Percentiles rank a stretch among this genome's conserved stretches.
phyloP scores from a whole-genome alignment of 2,797 vertebrate species.

The Malacoraja senta region DNA sequence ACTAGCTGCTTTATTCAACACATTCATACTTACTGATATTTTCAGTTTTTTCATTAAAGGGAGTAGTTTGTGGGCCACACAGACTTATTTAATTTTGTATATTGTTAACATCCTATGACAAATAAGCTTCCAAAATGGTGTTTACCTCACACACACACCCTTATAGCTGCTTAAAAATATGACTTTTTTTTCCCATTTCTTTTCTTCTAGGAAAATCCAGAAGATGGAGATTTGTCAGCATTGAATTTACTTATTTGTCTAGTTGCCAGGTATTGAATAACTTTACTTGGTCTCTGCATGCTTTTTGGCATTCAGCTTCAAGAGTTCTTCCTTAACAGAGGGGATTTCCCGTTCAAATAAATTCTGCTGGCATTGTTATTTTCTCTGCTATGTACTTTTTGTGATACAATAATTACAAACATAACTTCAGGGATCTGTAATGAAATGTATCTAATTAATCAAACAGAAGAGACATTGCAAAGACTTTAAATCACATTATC shows the following conservation, averaged over 20 bases:
- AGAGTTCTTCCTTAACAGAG: not conserved
- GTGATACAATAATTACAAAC: not conserved
- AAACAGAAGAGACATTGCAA: not conserved
- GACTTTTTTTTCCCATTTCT: constrained; percentile 24
- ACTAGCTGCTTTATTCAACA: not conserved
- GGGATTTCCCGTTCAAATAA: not conserved
- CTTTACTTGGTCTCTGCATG: not conserved
- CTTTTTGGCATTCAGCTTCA: not conserved
- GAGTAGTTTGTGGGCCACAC: not conserved
- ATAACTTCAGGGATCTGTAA: not conserved
- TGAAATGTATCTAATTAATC: not conserved
- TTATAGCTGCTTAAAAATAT: not conserved
- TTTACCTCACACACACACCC: not conserved
- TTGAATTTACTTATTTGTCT: constrained; percentile 93
- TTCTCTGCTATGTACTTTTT: not conserved
- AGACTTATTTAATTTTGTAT: not conserved
- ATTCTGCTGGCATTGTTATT: not conserved
- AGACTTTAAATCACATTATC: not conserved
- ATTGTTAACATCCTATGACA: not conserved
- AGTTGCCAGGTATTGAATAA: constrained; percentile 75
- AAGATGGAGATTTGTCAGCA: constrained; percentile 79
- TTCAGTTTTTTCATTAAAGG: not conserved
- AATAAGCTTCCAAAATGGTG: not conserved
- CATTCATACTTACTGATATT: not conserved
- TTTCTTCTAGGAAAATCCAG: constrained; percentile 69